Base-by-base conservation (phyloP, 2,888 invertebrate species). In the Lamellibrachia columna region DNA sequence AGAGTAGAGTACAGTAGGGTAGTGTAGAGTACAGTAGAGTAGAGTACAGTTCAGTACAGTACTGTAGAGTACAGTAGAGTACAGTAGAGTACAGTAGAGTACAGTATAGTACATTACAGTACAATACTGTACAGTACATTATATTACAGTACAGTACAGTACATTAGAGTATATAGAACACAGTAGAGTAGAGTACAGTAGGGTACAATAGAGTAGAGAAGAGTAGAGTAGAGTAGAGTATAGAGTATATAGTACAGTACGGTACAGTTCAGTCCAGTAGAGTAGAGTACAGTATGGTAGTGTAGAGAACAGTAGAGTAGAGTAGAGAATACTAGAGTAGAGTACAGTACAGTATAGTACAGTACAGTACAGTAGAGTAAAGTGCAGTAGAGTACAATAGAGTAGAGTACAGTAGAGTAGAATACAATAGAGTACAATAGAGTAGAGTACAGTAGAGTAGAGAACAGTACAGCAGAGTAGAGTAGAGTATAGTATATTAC, bases 391-490 rank as follows among this genome's bases (percentile, higher is more conserved):
- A 91, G 91, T 40, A 91, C 91, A 52, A 92, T 40, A 91, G 93
- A 94, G 92, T 92, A 94, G 91, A 94, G 92, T 92, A 93, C 92
- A 94, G 93, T 92, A 94, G 52, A 93, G 93, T 92, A 91, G 6
- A 91, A 40, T n/a, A n/a, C n/a, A n/a, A n/a, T n/a, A n/a, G n/a
- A n/a, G n/a, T n/a, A n/a, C n/a, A n/a, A n/a, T n/a, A n/a, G n/a
- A n/a, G n/a, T n/a, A n/a, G n/a, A n/a, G n/a, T n/a, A n/a, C n/a
- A n/a, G n/a, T n/a, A n/a, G n/a, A n/a, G n/a, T n/a, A n/a, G n/a
- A n/a, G n/a, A n/a, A n/a, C n/a, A n/a, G n/a, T n/a, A n/a, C n/a
- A n/a, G n/a, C n/a, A n/a, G n/a, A n/a, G n/a, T n/a, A n/a, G n/a
- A n/a, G n/a, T n/a, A n/a, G n/a, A n/a, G n/a, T n/a, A n/a, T n/a